phyloP scores from a whole-genome alignment of 2,888 invertebrate species.

The Macaria liturata region DNA sequence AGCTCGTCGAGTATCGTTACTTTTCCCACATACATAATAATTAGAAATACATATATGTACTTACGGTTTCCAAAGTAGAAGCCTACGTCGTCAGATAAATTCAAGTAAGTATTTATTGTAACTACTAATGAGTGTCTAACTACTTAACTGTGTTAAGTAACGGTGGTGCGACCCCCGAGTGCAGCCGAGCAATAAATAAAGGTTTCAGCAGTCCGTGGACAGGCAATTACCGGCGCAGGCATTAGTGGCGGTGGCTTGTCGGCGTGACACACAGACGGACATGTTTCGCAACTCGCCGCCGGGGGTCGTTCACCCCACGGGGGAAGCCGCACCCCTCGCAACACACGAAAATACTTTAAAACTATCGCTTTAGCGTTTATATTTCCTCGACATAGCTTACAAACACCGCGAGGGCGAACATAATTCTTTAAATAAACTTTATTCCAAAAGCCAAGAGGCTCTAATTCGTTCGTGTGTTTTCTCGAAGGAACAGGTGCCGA shows the following conservation, averaged over 20 bases:
- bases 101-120: too few relatives aligned
- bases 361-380: conserved; percentile 20
- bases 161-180: conserved; percentile 4
- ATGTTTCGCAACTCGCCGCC: conserved; percentile 51
- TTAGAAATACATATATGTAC: too few relatives aligned
- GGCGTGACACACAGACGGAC: conserved; percentile 46
- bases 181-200: conserved; percentile 20
- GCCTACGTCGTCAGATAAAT: too few relatives aligned
- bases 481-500: conserved; percentile 10
- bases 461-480: conserved; percentile 17
- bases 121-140: neutral
- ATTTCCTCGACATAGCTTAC: conserved; percentile 7
- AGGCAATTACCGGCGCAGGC: conserved; percentile 27
- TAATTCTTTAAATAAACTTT: conserved; percentile 22
- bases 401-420: conserved; percentile 5
- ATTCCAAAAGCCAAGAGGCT: conserved; percentile 15
- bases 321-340: conserved; percentile 24
- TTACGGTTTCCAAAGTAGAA: too few relatives aligned
- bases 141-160: neutral
- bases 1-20: too few relatives aligned
- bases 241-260: conserved; percentile 44
- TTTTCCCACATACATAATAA: too few relatives aligned
- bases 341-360: conserved; percentile 27
- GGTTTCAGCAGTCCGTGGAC: conserved; percentile 21
- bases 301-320: conserved; percentile 60